phyloP scores from a whole-genome alignment of 2,113 vertebrate species.

The Tympanuchus pallidicinctus region DNA sequence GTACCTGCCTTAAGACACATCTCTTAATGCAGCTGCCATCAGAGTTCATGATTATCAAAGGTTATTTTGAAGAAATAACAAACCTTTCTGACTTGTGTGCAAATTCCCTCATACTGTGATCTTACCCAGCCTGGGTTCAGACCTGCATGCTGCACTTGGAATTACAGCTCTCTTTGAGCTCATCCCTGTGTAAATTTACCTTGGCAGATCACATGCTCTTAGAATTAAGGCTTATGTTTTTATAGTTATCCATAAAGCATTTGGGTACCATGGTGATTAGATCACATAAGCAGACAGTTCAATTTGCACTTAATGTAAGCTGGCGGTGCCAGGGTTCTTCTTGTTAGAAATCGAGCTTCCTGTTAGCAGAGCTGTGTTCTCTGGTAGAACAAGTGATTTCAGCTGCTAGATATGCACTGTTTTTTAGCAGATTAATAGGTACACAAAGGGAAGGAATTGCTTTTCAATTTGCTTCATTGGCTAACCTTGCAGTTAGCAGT shows the following conservation, averaged over 20 bases:
- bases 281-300: not conserved
- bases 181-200: not conserved
- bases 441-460: not conserved
- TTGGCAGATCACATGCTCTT: not conserved
- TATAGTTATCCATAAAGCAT: constrained; percentile 16
- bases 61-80: not conserved
- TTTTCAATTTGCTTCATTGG: not conserved
- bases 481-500: not conserved
- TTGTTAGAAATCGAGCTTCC: not conserved
- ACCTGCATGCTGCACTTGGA: not conserved
- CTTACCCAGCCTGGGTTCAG: not conserved
- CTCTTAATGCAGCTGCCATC: not conserved
- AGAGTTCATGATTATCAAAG: not conserved
- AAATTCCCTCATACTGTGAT: not conserved
- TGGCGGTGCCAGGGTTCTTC: not conserved
- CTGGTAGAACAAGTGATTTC: not conserved
- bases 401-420: not conserved
- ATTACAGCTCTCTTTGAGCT: not conserved
- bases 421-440: not conserved
- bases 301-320: not conserved
- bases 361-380: not conserved
- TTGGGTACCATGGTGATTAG: constrained; percentile 31
- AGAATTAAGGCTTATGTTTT: constrained; percentile 17
- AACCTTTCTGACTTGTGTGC: not conserved
- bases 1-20: not conserved